Evolutionary conservation across 37 sponge, comb jelly and placozoan genomes (phyloP), one percentile per base, ranked within the genome.

Genomic region (Chondrosia reniformis): DNA sequence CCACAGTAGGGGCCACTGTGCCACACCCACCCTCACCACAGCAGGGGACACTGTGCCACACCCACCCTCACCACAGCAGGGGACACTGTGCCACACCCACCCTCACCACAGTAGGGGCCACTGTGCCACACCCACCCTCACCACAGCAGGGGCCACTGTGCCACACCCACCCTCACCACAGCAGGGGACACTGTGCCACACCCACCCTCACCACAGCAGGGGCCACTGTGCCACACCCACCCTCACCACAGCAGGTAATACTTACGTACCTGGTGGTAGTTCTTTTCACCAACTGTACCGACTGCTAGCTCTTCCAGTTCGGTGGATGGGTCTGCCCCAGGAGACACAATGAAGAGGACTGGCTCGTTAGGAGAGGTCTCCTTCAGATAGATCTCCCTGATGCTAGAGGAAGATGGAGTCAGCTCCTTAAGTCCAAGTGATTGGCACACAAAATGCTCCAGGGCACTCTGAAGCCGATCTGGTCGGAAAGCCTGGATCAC

Each of bases 271-370:
- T 94, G 93, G 78, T 91, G 92, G 55, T 86, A 98, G 55, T 81
- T 45, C 28, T 88, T 94, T 0, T 78, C 55, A 1, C 99, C 99
- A 7, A 98, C 89, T 5, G 67, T 58, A 49, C 59, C 55, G 32
- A 77, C 83, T 0, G 99, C 99, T 30, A 95, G 75, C 59, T 98
- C 99, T 56, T 98, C 94, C 25, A 98, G 65, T 61, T 98, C 99
- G 55, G 90, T 91, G n/a, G 96, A 96, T 15, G 97, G 96, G 75
- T 98, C 99, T 25, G 94, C 84, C 1, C 99, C 99, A 22, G 99
- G 94, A 4, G 99, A 98, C 4, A 98, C 90, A 1, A 98, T 80
- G 45, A 98, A 52, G 62, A 98, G 77, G 7, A 95, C 85, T 0
- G 99, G 94, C 62, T 95, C 92, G 1, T 61, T 45, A 3, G 87